Percentiles rank a stretch among this genome's conserved stretches.
Evolutionary conservation across 2,888 invertebrate species (phyloP).

Genomic region (Xanthostigma xanthostigma): DNA sequence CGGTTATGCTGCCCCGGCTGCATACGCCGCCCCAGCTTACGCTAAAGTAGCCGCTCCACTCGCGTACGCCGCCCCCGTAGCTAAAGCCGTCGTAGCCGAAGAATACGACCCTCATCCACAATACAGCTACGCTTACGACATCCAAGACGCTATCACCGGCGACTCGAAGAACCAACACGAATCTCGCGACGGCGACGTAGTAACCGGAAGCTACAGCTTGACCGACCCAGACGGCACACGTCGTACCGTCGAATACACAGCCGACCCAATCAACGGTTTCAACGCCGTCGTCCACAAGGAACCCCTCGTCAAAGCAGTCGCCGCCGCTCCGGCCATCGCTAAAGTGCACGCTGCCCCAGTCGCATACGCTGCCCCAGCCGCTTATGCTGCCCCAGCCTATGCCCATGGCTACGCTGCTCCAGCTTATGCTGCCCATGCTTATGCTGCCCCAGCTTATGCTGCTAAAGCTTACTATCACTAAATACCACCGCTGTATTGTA

Average conservation of each 20-base stretch:
- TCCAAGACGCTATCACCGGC: slow-evolving; percentile 32
- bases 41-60: slow-evolving; percentile 6
- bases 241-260: slow-evolving; percentile 38
- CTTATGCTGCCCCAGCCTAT: slow-evolving; percentile 1
- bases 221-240: slow-evolving; percentile 40
- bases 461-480: slow-evolving; percentile 6
- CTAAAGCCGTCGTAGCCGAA: neutral
- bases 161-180: slow-evolving; percentile 37
- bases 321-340: slow-evolving; percentile 15
- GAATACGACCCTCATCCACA: slow-evolving; percentile 21
- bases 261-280: slow-evolving; percentile 45
- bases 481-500: no score
- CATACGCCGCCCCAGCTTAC: slow-evolving; percentile 5
- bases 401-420: neutral
- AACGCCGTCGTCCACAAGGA: slow-evolving; percentile 48
- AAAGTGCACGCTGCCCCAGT: slow-evolving; percentile 4
- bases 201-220: slow-evolving; percentile 40
- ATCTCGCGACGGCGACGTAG: slow-evolving; percentile 37
- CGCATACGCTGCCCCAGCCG: slow-evolving; percentile 5
- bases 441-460: slow-evolving; percentile 8
- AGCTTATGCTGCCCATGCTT: slow-evolving; percentile 7
- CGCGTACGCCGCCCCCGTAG: slow-evolving; percentile 1
- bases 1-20: neutral
- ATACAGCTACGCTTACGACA: slow-evolving; percentile 35
- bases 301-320: slow-evolving; percentile 31